These are phyloP conservation scores for Aphidius ervi DNA, from an alignment of 1,140 invertebrate species.

Conservation along the genomic window DNA sequence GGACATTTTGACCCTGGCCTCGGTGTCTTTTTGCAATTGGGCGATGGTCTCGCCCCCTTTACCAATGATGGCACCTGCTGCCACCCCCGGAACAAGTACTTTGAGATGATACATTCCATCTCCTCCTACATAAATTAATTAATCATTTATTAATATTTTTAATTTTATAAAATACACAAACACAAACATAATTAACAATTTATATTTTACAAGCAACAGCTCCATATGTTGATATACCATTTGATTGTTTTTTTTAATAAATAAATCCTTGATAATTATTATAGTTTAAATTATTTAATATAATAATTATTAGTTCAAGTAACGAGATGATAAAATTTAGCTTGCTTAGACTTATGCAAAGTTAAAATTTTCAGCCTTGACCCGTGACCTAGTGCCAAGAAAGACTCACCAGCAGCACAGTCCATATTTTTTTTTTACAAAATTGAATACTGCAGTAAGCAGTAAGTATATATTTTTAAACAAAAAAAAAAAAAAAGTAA, in stretches of 20 bases:
- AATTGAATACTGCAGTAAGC: neutral
- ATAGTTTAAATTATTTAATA: too few species aligned
- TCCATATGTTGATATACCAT: too few species aligned
- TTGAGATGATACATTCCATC: conserved; percentile 88
- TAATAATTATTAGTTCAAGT: too few species aligned
- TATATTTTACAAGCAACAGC: too few species aligned
- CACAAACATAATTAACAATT: too few species aligned
- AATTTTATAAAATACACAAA: too few species aligned
- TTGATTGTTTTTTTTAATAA: too few species aligned
- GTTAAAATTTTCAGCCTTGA: conserved; percentile 42
- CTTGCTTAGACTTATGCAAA: neutral
- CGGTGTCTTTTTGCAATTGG: conserved; percentile 92
- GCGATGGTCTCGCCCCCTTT: conserved; percentile 97
- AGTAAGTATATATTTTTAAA: neutral
- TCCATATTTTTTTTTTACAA: conserved; percentile 24
- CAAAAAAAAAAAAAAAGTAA: too few species aligned
- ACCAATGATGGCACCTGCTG: conserved; percentile 95
- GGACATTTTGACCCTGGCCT: conserved; percentile 95
- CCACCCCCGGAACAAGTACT: conserved; percentile 91
- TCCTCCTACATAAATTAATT: conserved; percentile 48
- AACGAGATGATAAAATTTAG: neutral
- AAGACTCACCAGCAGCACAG: conserved; percentile 5
- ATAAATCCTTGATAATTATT: too few species aligned
- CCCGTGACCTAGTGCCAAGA: conserved; percentile 40
- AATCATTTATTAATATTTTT: neutral